Conservation (phyloP, 2,113 vertebrate species). For the Chroicocephalus ridibundus region DNA sequence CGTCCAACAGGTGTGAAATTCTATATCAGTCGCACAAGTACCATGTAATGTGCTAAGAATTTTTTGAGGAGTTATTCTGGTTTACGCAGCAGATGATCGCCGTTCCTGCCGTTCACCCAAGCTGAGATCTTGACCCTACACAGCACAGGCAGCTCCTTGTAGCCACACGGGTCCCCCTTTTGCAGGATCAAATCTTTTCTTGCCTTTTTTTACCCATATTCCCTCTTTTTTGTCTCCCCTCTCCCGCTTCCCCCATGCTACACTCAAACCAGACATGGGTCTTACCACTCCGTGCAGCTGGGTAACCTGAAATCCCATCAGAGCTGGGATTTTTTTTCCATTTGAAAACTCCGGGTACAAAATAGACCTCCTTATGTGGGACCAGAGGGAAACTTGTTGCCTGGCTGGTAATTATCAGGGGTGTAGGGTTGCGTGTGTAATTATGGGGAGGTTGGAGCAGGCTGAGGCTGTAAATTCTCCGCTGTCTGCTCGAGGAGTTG, state of each 20-base stretch:
- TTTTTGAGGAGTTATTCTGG: neutral
- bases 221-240: neutral
- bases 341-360: neutral
- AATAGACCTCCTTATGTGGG: neutral
- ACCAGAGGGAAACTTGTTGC: neutral
- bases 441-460: neutral
- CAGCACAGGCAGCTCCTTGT: neutral
- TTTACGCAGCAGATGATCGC: neutral
- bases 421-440: constrained; percentile 9
- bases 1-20: neutral
- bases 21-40: neutral
- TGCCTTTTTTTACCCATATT: neutral
- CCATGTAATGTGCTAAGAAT: neutral
- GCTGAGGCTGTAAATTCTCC: constrained; percentile 37
- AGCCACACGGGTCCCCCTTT: neutral
- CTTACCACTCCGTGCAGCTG: neutral
- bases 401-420: neutral
- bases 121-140: neutral
- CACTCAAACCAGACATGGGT: neutral
- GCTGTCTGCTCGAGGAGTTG: constrained; percentile 5
- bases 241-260: neutral
- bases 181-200: neutral
- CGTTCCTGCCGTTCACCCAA: fast-evolving
- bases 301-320: neutral
- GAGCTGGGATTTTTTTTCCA: neutral